These are phyloP conservation scores for Dicerorhinus sumatrensis DNA, from an alignment of 2,113 vertebrate genomes.

Conservation along the genomic window DNA sequence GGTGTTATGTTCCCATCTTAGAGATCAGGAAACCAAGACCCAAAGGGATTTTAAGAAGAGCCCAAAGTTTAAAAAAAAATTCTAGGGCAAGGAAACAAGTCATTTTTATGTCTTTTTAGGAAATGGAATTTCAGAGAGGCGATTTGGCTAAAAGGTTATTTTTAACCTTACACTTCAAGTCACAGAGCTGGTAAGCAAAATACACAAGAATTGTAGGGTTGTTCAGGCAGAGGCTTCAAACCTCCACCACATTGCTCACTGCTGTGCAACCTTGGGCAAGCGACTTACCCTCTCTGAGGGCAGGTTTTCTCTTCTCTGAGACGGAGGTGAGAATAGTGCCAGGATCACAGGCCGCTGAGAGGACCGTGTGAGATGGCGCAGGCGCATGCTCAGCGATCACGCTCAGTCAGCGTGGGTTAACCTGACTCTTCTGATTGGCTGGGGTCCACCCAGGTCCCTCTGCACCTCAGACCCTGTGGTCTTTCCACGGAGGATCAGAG, in stretches of 20 bases:
- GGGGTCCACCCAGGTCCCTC: not conserved
- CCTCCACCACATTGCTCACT: accelerated
- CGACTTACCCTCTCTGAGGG: not conserved
- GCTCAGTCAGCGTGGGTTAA: accelerated
- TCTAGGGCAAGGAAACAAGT: not conserved
- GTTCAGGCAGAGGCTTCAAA: not conserved
- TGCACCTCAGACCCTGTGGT: not conserved
- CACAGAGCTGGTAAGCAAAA: not conserved
- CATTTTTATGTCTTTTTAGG: not conserved
- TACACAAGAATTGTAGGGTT: no score
- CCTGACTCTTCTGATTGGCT: not conserved
- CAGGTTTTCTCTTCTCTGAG: not conserved
- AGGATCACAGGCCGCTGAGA: accelerated
- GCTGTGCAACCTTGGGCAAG: not conserved
- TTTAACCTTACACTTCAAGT: not conserved
- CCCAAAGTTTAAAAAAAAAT: not conserved
- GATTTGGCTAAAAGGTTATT: not conserved
- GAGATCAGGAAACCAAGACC: not conserved
- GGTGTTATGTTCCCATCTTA: not conserved
- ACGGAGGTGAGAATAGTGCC: not conserved
- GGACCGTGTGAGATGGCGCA: not conserved
- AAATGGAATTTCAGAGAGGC: not conserved
- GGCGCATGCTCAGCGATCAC: no score
- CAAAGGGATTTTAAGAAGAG: not conserved
- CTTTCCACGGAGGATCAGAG: not conserved